Base-by-base conservation (phyloP, 1,140 invertebrate genomes). In the Brachionus rotundiformis region DNA sequence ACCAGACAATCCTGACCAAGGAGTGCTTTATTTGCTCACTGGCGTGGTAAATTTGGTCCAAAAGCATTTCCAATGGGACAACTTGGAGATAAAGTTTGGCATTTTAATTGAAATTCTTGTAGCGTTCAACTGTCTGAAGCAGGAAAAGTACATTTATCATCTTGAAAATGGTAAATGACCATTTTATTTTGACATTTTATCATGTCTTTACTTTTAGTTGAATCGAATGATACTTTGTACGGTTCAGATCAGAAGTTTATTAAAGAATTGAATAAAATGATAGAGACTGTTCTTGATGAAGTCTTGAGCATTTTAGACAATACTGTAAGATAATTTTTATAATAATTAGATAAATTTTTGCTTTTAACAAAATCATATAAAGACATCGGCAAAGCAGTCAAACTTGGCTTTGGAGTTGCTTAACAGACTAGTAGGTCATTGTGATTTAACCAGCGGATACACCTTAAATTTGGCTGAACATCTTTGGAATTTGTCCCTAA, bases 161-260 rank as follows among this genome's bases (percentile, higher is more conserved):
- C 90, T 95, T 77, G 92, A 93, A 82, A 91, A 92, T 91, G 92
- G 93, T 93, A 88, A 83, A 81, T 85, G n/a, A 39, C 61, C 80
- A 31, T 68, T 41, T 27, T 75, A 39, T 16, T 49, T 65, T 77
- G 23, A 6, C 25, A 39, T 41, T 25, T 82, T 13, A 41, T 39
- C 39, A 33, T 44, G 7, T 19, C 49, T 29, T 36, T 33, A 82
- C 85, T 90, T 89, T 83, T 88, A 94, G 94, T 97, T 73, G 92
- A 96, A 86, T 95, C 95, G 1, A 98, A 98, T 87, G 95, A 98
- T 87, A 90, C 91, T 65, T 87, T 98, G n/a, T 97, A 97, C 87
- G 95, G 94, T 1, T 91, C 91, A 47, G 94, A 96, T 89, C 90
- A 91, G 29, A 93, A 95, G 87, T 97, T 94, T 87, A 88, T 95